Percentiles rank a stretch among this genome's conserved stretches.
Evolutionary conservation across 2,888 invertebrate species (phyloP).

Genomic region (Syritta pipiens): DNA sequence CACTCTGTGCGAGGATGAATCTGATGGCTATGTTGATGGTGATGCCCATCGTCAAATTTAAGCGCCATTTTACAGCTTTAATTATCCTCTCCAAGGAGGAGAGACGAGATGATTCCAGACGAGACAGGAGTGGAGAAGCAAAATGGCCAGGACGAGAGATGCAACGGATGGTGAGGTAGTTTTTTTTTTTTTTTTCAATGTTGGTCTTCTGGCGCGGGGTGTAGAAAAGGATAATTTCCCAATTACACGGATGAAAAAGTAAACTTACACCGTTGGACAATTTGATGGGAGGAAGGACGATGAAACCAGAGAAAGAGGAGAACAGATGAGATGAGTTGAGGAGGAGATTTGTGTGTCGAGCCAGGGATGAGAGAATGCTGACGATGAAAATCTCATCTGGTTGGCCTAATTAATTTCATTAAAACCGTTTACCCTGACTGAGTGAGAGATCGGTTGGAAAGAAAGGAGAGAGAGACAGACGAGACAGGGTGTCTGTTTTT

Average conservation of each 20-base stretch:
- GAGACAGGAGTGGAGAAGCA: background rate
- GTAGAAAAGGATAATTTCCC: constrained; percentile 60
- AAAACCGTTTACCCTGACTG: constrained; percentile 60
- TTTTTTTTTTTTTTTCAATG: constrained; percentile 14
- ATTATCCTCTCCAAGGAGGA: constrained; percentile 58
- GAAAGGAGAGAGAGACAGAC: constrained; percentile 4
- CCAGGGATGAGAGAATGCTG: constrained; percentile 20
- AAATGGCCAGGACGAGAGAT: constrained; percentile 40
- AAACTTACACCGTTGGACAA: constrained; percentile 63
- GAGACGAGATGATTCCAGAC: too few relatives aligned
- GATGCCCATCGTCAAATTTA: constrained; percentile 68
- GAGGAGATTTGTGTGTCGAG: background rate
- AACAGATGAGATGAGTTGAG: too few relatives aligned
- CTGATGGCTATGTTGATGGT: constrained; percentile 51
- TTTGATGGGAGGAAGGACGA: constrained; percentile 1
- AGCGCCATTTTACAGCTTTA: constrained; percentile 70
- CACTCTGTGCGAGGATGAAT: constrained; percentile 17
- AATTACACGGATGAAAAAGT: constrained; percentile 69
- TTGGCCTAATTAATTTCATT: constrained; percentile 69
- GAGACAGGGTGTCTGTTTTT: constrained; percentile 29
- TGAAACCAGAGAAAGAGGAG: background rate
- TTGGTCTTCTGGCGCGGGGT: constrained; percentile 13
- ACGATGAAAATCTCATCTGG: constrained; percentile 67
- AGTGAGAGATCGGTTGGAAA: constrained; percentile 21
- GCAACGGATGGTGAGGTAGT: constrained; percentile 53